A percentile compares a stretch with the other conserved stretches of the same genome.
These are phyloP conservation scores for Psophia crepitans DNA, from an alignment of 2,113 vertebrate genomes.

Conservation along the genomic window DNA sequence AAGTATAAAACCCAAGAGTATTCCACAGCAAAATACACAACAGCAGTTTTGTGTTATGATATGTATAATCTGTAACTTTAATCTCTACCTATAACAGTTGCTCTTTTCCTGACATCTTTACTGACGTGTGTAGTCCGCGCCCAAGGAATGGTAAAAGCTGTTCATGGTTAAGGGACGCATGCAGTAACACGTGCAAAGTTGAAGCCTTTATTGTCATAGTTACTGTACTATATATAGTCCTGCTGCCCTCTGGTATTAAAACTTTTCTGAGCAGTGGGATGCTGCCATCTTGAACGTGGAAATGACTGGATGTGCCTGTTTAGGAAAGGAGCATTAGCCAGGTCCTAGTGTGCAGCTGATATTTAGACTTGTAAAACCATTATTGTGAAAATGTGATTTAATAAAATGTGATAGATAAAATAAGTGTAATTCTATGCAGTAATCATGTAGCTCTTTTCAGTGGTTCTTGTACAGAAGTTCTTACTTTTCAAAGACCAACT, in stretches of 20 bases:
- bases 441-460: not conserved
- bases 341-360: not conserved
- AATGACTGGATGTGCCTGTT: not conserved
- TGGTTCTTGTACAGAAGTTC: not conserved
- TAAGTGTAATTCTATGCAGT: not conserved
- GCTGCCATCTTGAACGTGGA: not conserved
- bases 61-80: not conserved
- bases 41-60: not conserved
- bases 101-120: not conserved
- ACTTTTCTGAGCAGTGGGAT: not conserved
- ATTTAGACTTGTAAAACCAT: not conserved
- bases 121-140: not conserved
- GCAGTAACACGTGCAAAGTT: not conserved
- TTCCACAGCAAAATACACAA: not conserved
- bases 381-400: not conserved
- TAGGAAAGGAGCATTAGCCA: not conserved
- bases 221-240: not conserved
- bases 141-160: not conserved
- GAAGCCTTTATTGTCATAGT: not conserved
- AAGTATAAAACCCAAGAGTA: not conserved
- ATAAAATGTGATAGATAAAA: not conserved
- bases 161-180: not conserved
- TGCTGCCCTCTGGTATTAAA: not conserved
- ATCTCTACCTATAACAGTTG: not conserved
- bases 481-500: conserved; percentile 1